Evolutionary conservation across 1,140 invertebrate genomes (phyloP).

Genomic region (Drosophila elegans): DNA sequence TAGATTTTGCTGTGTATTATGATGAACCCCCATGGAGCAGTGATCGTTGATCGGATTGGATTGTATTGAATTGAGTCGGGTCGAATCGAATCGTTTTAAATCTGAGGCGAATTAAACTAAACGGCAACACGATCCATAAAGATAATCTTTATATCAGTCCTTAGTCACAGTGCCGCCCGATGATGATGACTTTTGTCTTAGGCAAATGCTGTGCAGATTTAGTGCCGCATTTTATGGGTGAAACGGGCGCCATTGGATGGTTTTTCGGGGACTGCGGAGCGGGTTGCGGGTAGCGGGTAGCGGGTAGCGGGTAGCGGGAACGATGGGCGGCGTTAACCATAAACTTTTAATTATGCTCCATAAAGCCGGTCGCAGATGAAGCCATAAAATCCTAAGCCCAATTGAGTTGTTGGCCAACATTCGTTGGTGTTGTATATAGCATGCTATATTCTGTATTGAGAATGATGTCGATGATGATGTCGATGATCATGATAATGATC

Average conservation of each 20-base stretch:
- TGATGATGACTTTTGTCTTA: constrained; percentile 46
- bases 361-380: constrained; percentile 45
- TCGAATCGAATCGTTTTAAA: constrained; percentile 6
- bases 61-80: constrained; percentile 17
- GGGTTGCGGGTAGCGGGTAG: not conserved
- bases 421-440: not conserved
- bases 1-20: not conserved
- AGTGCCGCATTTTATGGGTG: constrained; percentile 54
- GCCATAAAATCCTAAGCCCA: constrained; percentile 43
- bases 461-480: constrained; percentile 16
- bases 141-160: constrained; percentile 44
- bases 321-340: constrained; percentile 39
- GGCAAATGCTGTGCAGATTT: constrained; percentile 53
- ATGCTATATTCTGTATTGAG: not conserved
- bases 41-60: constrained; percentile 16
- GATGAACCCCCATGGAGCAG: constrained; percentile 8
- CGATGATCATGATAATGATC: constrained; percentile 15
- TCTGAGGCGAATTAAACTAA: constrained; percentile 50
- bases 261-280: not conserved
- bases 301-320: not conserved
- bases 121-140: constrained; percentile 54
- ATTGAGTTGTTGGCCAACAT: constrained; percentile 42
- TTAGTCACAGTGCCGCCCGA: constrained; percentile 13
- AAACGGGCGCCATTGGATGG: constrained; percentile 34
- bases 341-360: constrained; percentile 65